Evolutionary conservation across 2,797 vertebrate species (phyloP), one percentile per base, ranked within the genome.

Genomic region (Craterocephalus amniculus): DNA sequence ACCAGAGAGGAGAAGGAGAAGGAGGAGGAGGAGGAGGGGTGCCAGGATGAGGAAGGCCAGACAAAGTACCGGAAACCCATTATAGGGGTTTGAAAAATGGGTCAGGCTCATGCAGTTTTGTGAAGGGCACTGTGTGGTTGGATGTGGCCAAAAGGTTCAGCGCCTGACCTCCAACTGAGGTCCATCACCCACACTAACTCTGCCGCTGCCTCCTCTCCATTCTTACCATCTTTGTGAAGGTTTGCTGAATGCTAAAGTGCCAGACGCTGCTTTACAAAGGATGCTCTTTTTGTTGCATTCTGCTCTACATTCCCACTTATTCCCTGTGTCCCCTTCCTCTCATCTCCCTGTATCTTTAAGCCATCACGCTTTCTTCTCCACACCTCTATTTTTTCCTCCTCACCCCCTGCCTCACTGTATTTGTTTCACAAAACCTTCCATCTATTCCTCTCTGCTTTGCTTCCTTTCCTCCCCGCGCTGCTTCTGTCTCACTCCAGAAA

Each of bases 371-470:
- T 51, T 51, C 61, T 36, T 72, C 67, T 7, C 72, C 74, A 63
- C 40, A 48, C 76, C 74, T 78, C 64, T 10, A 29, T 77, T 78
- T 76, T 79, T 87, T 81, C 80, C 36, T 72, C 64, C 58, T 83
- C 81, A 77, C 66, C 83, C 29, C 63, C 59, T 67, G 64, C 70
- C 68, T 74, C 51, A 10, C 36, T 14, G 58, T 84, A 83, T 89
- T 86, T 86, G 77, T 89, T 91, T 89, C 86, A 79, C 82, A 84
- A 81, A 91, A 86, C 61, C 85, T 69, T 79, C 86, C 72, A 79
- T 88, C 83, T 67, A 63, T 63, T 69, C 62, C 65, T 74, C 48
- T 63, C 66, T 63, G 60, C 68, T 49, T 74, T 16, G 5, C 55
- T 59, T 66, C 70, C 67, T 64, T 67, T 66, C 48, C 61, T 51